Base-by-base conservation (phyloP, 2,888 invertebrate genomes). In the Epistrophe eligans region DNA sequence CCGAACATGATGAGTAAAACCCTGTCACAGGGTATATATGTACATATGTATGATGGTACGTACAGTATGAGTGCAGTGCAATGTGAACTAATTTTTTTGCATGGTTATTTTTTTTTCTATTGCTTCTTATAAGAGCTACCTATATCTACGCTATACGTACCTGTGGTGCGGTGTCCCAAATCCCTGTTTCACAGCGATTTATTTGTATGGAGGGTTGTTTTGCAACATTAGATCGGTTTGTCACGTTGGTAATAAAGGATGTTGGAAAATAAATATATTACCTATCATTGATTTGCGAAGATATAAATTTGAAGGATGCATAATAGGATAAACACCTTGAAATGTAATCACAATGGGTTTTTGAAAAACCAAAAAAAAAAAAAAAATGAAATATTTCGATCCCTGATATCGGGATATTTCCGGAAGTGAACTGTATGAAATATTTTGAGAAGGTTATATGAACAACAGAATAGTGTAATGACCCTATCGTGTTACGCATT, bases 291-390 rank as follows among this genome's bases (percentile, higher is more conserved):
- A 87, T 87, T 87, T 87, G 83, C 70, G 17, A 72, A 87, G 87
- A 87, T 87, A 87, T 88, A 88, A 85, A 90, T 90, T 89, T 89
- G 89, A 90, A 90, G 90, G 89, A 90, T 88, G 89, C 85, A 89
- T 90, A 90, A 90, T 90, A 88, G 89, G 91, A 91, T 91, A 90
- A 90, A 90, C 90, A 91, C 90, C 90, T 91, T 89, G 88, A 88
- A 90, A 89, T 88, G 88, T 84, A 87, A 88, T 55, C 43, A 77
- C 88, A 84, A 87, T 66, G 62, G 79, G 60, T n/a, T 82, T 71
- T 62, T 66, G 66, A 66, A 48, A 13, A 66, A 38, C 66, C 8
- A n/a, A 50, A 24, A 24, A 24, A 24, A 35, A 50, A 13, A 28
- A 3, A 17, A 48, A 38, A 19, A 7, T 40, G 43, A 77, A 35